Base-by-base conservation (phyloP, 1,140 invertebrate species). In the Aricia agestis region DNA sequence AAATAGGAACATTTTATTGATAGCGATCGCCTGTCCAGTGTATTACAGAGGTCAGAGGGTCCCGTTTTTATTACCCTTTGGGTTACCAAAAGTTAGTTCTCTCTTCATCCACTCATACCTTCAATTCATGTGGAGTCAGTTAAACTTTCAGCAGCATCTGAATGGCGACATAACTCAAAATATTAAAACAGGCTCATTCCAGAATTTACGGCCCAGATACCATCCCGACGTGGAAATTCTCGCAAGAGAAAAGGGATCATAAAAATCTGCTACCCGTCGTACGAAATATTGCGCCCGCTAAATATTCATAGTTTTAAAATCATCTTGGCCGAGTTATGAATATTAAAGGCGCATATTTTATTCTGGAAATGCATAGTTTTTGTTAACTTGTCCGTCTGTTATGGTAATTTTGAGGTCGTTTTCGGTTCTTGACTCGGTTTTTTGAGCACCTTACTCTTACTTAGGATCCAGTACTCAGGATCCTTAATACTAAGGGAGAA, bases 231-330 rank as follows among this genome's bases (percentile, higher is more conserved):
- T 52, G 45, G 45, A 52, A 52, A 52, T 52, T 52, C 45, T 52
- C 45, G 45, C 45, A 52, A 52, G 45, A 52, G 45, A 52, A 52
- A 52, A 52, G 45, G 9, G 45, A 52, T 13, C 45, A 9, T 52
- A 52, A 52, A 52, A 52, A 52, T 52, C 45, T 52, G 45, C 45
- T 52, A 15, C 45, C 45, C 45, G 45, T 15, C 45, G 13, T 25
- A 13, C 45, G 45, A 52, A 52, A 52, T 52, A 52, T 52, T 52
- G 9, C 45, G 9, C 36, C 36, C 36, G 13, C 45, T 52, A 52
- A 52, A 52, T 52, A 52, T 52, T 52, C 45, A 52, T 52, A 52
- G 45, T 52, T 52, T 52, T 52, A 52, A 52, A 52, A 52, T 52
- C 45, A 52, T 52, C 45, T 52, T 52, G 36, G 11, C 45, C 45